Percentiles rank a stretch among this genome's conserved stretches.
phyloP scores from a whole-genome alignment of 2,888 invertebrate genomes.

The Pseudoips prasinana region DNA sequence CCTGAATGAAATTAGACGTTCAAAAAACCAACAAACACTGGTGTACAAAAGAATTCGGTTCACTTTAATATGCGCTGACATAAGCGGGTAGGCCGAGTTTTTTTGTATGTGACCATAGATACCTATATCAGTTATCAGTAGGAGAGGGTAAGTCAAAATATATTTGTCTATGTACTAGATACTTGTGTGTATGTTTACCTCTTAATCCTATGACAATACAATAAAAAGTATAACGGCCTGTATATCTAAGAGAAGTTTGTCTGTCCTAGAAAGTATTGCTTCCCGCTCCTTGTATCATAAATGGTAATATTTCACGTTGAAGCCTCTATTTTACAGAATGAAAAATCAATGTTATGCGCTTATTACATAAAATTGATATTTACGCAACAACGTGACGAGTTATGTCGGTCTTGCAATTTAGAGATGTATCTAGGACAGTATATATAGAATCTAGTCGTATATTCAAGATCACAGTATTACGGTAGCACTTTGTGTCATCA shows the following conservation, averaged over 20 bases:
- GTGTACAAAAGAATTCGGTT: too few relatives aligned
- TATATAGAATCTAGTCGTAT: slow-evolving; percentile 31
- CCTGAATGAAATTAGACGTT: slow-evolving; percentile 33
- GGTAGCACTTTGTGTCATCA: slow-evolving; percentile 45
- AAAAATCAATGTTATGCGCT: too few relatives aligned
- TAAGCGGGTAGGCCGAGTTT: too few relatives aligned
- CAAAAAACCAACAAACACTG: slow-evolving; percentile 30
- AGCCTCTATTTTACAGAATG: slow-evolving; percentile 3
- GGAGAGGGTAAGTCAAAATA: slow-evolving; percentile 12
- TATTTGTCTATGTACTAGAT: slow-evolving; percentile 29
- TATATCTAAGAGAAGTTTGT: slow-evolving; percentile 24
- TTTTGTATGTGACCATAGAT: too few relatives aligned
- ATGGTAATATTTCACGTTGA: slow-evolving; percentile 5
- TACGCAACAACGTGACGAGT: too few relatives aligned
- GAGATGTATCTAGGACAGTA: slow-evolving; percentile 25
- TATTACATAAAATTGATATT: too few relatives aligned
- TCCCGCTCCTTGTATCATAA: slow-evolving; percentile 19
- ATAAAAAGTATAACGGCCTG: slow-evolving; percentile 30
- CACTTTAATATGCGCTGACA: too few relatives aligned
- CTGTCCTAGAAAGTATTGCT: slow-evolving; percentile 22
- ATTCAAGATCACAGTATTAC: slow-evolving; percentile 42
- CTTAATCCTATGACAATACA: slow-evolving; percentile 66
- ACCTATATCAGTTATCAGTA: slow-evolving; percentile 15
- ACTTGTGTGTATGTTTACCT: slow-evolving; percentile 45
- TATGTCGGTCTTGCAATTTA: too few relatives aligned